Percentiles rank a stretch among this genome's conserved stretches.
phyloP scores from a whole-genome alignment of 2,113 vertebrate species.

The Oenanthe melanoleuca region DNA sequence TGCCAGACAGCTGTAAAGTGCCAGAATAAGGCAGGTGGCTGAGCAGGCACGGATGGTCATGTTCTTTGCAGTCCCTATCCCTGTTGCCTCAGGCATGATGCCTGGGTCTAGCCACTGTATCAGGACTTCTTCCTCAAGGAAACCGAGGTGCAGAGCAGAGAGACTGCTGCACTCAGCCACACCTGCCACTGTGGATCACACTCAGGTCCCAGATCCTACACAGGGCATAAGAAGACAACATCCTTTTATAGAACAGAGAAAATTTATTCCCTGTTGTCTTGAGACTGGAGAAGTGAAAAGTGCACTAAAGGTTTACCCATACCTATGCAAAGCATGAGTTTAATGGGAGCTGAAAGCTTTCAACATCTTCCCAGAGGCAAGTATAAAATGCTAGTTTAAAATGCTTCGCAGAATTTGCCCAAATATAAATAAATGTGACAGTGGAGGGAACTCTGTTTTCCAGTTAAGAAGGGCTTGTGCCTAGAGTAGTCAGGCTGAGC shows the following conservation, averaged over 20 bases:
- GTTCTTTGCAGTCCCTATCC: neutral
- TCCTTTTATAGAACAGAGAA: neutral
- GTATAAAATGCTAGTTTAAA: slow-evolving; percentile 29
- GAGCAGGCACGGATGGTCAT: neutral
- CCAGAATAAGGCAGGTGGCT: neutral
- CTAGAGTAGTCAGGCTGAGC: neutral
- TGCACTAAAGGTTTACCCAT: slow-evolving; percentile 17
- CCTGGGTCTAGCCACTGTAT: neutral
- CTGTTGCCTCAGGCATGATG: neutral
- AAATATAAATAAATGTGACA: slow-evolving; percentile 40
- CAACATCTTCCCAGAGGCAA: slow-evolving; percentile 53
- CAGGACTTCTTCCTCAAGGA: neutral
- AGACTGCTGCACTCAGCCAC: neutral
- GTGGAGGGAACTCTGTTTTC: neutral
- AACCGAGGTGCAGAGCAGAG: neutral
- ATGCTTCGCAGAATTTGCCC: slow-evolving; percentile 12
- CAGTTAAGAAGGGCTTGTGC: neutral
- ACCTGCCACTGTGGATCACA: neutral
- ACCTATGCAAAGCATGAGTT: slow-evolving; percentile 33
- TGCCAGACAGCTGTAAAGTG: neutral
- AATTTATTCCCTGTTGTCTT: neutral
- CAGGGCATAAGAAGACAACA: neutral
- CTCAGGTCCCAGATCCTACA: neutral
- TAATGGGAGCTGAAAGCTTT: slow-evolving; percentile 62
- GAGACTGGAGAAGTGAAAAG: slow-evolving; percentile 33